Base-by-base conservation (phyloP, 1,140 invertebrate genomes). In the Pseudoatta argentina region DNA sequence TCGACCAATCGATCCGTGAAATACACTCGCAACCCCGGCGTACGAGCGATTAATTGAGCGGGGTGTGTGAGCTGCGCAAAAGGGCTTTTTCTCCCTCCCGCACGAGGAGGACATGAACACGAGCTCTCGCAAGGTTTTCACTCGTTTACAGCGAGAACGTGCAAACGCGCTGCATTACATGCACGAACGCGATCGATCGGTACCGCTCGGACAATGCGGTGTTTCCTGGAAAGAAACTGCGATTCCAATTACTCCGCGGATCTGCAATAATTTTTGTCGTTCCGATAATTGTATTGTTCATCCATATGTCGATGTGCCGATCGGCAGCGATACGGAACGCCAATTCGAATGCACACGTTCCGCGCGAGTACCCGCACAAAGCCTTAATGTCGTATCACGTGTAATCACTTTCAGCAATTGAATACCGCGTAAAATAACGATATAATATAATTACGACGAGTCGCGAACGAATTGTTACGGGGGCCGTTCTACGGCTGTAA, bases 1-100 rank as follows among this genome's bases (percentile, higher is more conserved):
- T 86, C 85, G 85, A 77, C 44, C 77, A 55, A 81, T 81, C 85
- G 63, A 86, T 86, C 64, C 53, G 53, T 44, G 77, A 61, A 57
- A 69, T 81, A n/a, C 64, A 82, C 79, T 73, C 73, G 59, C 27
- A 78, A 21, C 24, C 24, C 14, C 66, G 14, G n/a, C 72, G 44
- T 51, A 44, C 44, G 59, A 14, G 24, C 57, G 44, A 76, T 83
- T 63, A 83, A 83, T 67, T 67, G 71, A 61, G 21, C 64, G 64
- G 77, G 7, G 44, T 51, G 18, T 34, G 55, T 10, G 30, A 76
- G 57, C 10, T 73, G 39, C 27, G 63, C 63, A n/a, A 81, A 81
- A 71, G 48, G 48, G 30, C n/a, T 71, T 71, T 34, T n/a, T 18
- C 34, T 16, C 72, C 6, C 27, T 18, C 24, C 8, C 18, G 14